Conservation (phyloP, 2,113 vertebrate genomes). For the Mormoops blainvillei region DNA sequence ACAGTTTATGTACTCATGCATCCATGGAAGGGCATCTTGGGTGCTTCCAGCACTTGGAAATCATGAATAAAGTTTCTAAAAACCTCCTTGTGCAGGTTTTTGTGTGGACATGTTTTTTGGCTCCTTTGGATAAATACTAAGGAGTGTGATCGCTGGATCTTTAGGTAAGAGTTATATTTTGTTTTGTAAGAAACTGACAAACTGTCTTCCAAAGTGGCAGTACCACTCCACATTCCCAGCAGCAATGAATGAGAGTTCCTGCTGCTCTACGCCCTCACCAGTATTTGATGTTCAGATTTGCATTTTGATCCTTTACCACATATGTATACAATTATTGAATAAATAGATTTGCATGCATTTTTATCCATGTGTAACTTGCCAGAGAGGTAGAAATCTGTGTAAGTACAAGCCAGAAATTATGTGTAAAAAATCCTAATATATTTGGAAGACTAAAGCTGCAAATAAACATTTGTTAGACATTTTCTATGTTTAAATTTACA, state of each 20-base stretch:
- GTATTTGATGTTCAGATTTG: neutral
- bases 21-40: neutral
- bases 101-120: neutral
- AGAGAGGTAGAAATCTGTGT: neutral
- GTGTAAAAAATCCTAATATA: neutral
- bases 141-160: neutral
- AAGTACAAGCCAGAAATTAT: neutral
- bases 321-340: neutral
- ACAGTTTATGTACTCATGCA: neutral
- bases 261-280: neutral
- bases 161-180: neutral
- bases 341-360: neutral
- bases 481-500: neutral
- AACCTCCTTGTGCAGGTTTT: neutral
- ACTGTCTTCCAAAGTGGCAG: neutral
- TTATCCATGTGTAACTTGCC: neutral
- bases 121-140: neutral
- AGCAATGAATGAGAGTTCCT: neutral
- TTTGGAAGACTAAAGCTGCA: neutral
- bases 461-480: neutral
- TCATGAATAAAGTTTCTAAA: neutral
- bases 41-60: neutral
- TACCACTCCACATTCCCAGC: neutral
- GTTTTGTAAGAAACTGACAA: neutral
- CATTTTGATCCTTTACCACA: neutral